Conservation (phyloP, 2,113 vertebrate genomes). For the Oryzias javanicus region DNA sequence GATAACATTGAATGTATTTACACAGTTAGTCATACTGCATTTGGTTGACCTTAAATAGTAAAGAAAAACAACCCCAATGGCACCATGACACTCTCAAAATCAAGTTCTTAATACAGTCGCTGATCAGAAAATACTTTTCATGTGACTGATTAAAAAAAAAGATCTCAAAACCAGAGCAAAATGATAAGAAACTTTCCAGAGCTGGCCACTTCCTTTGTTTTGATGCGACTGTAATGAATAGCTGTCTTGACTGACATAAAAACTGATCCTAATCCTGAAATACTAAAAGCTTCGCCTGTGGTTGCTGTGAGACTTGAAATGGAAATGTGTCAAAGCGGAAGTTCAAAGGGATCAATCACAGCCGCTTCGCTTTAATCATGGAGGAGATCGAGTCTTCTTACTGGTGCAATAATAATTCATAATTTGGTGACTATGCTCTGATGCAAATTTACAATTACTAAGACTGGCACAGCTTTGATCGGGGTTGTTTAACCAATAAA, state of each 20-base stretch:
- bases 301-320: constrained; percentile 49
- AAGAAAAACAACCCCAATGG: background rate
- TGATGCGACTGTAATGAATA: constrained; percentile 10
- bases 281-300: constrained; percentile 14
- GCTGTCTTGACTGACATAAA: constrained; percentile 39
- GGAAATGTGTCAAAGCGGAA: constrained; percentile 11
- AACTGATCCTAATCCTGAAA: constrained; percentile 43
- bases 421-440: no score
- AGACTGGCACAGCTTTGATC: no score
- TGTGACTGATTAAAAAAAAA: background rate
- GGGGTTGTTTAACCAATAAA: no score
- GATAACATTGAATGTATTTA: background rate
- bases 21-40: no score
- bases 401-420: no score
- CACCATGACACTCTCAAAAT: background rate
- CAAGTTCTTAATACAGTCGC: background rate
- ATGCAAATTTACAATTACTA: no score
- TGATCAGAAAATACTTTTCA: constrained; percentile 11
- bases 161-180: constrained; percentile 9
- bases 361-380: background rate
- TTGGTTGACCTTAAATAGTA: background rate
- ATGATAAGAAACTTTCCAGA: constrained; percentile 29
- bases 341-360: background rate
- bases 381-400: background rate
- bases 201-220: constrained; percentile 26